phyloP scores from a whole-genome alignment of 2,888 invertebrate genomes.

The Drosophila austrosaltans region DNA sequence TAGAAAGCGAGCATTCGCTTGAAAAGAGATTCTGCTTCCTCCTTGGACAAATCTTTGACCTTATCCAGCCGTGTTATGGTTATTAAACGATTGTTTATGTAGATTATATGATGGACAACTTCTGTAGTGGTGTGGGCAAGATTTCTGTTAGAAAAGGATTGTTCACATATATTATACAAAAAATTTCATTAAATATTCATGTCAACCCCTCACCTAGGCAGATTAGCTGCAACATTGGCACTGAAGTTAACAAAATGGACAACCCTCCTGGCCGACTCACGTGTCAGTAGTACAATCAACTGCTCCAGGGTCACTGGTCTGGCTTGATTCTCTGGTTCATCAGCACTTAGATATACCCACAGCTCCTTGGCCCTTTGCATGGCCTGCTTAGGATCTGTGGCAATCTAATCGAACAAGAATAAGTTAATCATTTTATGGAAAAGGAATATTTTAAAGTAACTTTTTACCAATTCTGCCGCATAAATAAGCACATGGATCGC shows the following conservation, averaged over 20 bases:
- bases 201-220: conserved; percentile 85
- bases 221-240: conserved; percentile 85
- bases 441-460: not conserved
- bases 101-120: conserved; percentile 86
- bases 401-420: conserved; percentile 85
- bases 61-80: conserved; percentile 87
- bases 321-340: conserved; percentile 94
- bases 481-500: conserved; percentile 90
- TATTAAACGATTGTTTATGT: conserved; percentile 86
- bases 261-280: conserved; percentile 90
- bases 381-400: conserved; percentile 90
- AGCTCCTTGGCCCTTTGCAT: conserved; percentile 89
- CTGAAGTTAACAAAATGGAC: conserved; percentile 92
- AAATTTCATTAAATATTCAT: not conserved
- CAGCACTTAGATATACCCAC: conserved; percentile 88
- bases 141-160: conserved; percentile 80
- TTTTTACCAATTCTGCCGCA: conserved; percentile 90
- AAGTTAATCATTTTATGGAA: not conserved
- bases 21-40: conserved; percentile 84
- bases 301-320: conserved; percentile 91
- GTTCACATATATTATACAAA: not conserved
- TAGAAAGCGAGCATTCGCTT: conserved; percentile 78
- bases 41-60: conserved; percentile 84
- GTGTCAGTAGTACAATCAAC: conserved; percentile 88
- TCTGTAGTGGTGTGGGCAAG: conserved; percentile 85